Conservation (phyloP, 2,888 invertebrate genomes). For the Leptothorax acervorum region DNA sequence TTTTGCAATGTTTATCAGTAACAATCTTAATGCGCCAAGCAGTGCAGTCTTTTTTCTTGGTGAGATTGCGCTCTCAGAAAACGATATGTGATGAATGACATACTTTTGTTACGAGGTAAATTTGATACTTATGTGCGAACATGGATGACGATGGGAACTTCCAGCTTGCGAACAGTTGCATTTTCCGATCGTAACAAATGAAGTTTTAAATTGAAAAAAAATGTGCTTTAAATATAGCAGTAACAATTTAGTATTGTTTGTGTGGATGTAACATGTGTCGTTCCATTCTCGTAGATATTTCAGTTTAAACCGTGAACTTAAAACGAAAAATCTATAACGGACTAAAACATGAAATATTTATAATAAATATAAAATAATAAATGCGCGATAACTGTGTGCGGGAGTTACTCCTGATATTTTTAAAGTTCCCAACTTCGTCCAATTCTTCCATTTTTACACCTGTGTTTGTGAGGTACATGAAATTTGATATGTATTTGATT, state of each 20-base stretch:
- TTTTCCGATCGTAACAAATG: background rate
- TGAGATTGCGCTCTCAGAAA: background rate
- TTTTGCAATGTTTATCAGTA: background rate
- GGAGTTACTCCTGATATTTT: background rate
- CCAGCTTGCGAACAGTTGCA: background rate
- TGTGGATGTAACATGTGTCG: background rate
- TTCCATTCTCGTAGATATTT: background rate
- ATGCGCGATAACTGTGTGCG: background rate
- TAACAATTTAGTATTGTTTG: conserved; percentile 7
- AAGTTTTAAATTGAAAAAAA: background rate
- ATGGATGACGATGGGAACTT: background rate
- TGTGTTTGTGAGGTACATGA: background rate
- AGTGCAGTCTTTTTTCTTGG: background rate
- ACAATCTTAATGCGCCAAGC: background rate
- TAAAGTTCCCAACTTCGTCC: background rate
- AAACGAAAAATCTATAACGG: background rate
- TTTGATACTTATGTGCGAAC: background rate
- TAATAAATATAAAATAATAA: conserved; percentile 7
- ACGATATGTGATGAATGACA: background rate
- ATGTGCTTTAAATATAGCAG: background rate
- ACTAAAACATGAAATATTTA: background rate
- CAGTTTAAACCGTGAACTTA: background rate
- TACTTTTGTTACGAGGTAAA: conserved; percentile 12
- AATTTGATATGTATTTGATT: background rate
- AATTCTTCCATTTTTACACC: background rate